Percentiles rank a stretch among this genome's conserved stretches.
Conservation (phyloP, 2,113 vertebrate genomes). For the Perca schrenkii region DNA sequence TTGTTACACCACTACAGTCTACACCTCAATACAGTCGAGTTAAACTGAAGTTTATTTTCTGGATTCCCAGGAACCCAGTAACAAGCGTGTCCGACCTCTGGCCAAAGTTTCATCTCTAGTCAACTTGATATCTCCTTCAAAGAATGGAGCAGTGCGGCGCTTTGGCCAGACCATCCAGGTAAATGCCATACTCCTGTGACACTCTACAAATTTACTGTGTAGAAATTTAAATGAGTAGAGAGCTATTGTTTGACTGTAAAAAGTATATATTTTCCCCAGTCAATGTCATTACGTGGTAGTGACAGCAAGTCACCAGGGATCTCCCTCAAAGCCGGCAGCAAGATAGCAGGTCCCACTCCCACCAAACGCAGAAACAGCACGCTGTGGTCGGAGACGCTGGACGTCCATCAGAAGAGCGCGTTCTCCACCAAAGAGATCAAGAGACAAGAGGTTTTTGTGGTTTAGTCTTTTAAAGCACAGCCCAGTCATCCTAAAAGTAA, state of each 20-base stretch:
- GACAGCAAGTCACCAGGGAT: slow-evolving; percentile 87
- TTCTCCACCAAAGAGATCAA: slow-evolving; percentile 96
- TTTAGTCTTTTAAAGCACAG: not conserved
- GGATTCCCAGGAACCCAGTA: slow-evolving; percentile 91
- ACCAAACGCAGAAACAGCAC: slow-evolving; percentile 93
- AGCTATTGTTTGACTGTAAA: slow-evolving; percentile 2
- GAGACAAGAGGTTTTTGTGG: slow-evolving; percentile 91
- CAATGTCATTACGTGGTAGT: slow-evolving; percentile 69
- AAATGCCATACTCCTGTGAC: slow-evolving; percentile 44
- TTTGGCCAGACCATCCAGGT: slow-evolving; percentile 98
- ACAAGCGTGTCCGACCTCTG: slow-evolving; percentile 92
- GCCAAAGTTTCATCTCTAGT: slow-evolving; percentile 95
- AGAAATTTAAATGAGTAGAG: not conserved
- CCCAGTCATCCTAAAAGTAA: not conserved
- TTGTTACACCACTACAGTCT: not conserved
- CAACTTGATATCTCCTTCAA: slow-evolving; percentile 96
- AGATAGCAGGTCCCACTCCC: slow-evolving; percentile 89
- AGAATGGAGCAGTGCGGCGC: slow-evolving; percentile 95
- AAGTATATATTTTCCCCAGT: slow-evolving; percentile 39
- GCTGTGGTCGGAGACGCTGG: slow-evolving; percentile 95
- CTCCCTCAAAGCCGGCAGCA: slow-evolving; percentile 88
- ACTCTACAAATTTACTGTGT: not conserved
- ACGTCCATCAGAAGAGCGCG: slow-evolving; percentile 90
- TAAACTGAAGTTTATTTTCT: not conserved
- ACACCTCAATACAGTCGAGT: not conserved